Percentiles rank a stretch among this genome's conserved stretches.
phyloP scores from a whole-genome alignment of 2,888 invertebrate genomes.

The Caenorhabditis imperialis region DNA sequence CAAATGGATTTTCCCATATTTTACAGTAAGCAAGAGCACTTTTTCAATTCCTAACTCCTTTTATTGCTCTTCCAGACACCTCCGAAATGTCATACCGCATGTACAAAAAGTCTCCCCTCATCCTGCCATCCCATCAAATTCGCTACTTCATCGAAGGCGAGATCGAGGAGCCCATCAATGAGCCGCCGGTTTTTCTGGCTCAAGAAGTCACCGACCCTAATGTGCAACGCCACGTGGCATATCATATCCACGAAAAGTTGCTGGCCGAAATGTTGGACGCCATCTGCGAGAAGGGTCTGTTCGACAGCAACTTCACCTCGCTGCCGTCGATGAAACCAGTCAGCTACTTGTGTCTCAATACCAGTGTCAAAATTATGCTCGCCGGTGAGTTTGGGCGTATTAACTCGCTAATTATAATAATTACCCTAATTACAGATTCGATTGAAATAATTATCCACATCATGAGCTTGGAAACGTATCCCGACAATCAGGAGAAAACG shows the following conservation, averaged over 20 bases:
- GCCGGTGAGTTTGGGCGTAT: constrained; percentile 10
- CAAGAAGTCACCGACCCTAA: constrained; percentile 7
- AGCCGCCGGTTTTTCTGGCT: constrained; percentile 18
- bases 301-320: constrained; percentile 44
- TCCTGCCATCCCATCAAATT: constrained; percentile 21
- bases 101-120: constrained; percentile 40
- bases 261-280: constrained; percentile 36
- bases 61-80: constrained; percentile 39
- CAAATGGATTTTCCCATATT: constrained; percentile 37
- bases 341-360: constrained; percentile 32
- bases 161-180: constrained; percentile 16
- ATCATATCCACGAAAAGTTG: constrained; percentile 38
- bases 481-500: constrained; percentile 23
- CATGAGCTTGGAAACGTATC: constrained; percentile 36
- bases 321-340: constrained; percentile 24
- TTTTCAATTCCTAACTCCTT: no score
- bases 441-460: constrained; percentile 43
- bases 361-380: constrained; percentile 35
- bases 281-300: constrained; percentile 36
- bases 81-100: constrained; percentile 38
- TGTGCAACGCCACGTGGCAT: constrained; percentile 25
- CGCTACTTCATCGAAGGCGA: constrained; percentile 35
- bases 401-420: neutral
- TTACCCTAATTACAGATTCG: constrained; percentile 9
- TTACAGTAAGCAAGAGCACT: constrained; percentile 20